Conservation (phyloP, 2,888 invertebrate species). For the Aleiodes testaceus region DNA sequence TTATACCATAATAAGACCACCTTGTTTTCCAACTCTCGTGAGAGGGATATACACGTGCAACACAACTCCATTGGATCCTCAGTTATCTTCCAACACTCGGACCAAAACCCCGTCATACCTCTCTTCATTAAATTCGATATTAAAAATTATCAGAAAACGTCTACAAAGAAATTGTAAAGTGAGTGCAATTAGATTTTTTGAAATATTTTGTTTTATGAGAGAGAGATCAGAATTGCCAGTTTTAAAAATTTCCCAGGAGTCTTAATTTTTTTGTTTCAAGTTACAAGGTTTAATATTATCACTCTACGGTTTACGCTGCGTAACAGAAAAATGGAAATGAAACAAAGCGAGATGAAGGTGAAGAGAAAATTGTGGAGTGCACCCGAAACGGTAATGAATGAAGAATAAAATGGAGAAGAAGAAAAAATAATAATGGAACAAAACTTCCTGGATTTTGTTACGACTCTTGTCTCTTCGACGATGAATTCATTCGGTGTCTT, state of each 20-base stretch:
- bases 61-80: conserved; percentile 9
- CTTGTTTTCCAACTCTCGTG: neutral
- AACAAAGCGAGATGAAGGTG: neutral
- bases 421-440: neutral
- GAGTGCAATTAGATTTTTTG: too few relatives aligned
- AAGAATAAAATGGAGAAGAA: conserved; percentile 1
- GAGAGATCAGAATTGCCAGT: too few relatives aligned
- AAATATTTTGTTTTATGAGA: neutral
- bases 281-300: neutral
- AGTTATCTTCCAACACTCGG: conserved; percentile 18
- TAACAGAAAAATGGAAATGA: neutral
- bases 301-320: neutral
- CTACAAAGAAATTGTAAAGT: too few relatives aligned
- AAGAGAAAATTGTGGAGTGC: conserved; percentile 5
- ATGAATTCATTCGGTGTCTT: conserved; percentile 20
- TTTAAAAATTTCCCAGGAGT: too few relatives aligned
- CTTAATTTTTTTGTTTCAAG: neutral
- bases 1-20: neutral
- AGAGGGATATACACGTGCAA: conserved; percentile 14
- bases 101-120: neutral
- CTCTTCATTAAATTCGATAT: neutral
- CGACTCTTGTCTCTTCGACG: conserved; percentile 6
- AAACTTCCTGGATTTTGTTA: conserved; percentile 24
- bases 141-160: too few relatives aligned
- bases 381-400: conserved; percentile 20